Conservation (phyloP, 1,140 invertebrate genomes). For the Semibalanus balanoides region DNA sequence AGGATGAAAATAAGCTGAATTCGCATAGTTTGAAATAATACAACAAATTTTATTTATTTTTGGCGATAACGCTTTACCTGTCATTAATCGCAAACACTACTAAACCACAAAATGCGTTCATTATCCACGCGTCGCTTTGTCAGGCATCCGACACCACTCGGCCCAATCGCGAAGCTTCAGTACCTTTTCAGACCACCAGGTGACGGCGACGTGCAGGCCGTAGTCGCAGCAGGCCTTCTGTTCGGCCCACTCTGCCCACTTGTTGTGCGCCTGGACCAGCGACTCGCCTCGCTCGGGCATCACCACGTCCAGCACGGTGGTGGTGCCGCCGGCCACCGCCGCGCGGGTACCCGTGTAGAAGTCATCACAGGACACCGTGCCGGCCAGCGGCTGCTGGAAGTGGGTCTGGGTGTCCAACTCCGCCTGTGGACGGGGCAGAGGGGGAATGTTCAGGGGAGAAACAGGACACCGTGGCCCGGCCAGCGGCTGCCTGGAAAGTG, state of each 20-base stretch:
- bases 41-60: neutral
- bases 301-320: conserved; percentile 46
- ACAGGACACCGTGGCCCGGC: too few relatives aligned
- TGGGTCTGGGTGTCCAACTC: conserved; percentile 82
- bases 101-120: too few relatives aligned
- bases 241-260: conserved; percentile 81
- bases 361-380: conserved; percentile 61
- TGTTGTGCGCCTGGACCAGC: conserved; percentile 77
- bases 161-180: neutral
- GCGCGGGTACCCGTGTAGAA: conserved; percentile 81
- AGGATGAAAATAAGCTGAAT: neutral
- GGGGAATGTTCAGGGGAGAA: too few relatives aligned
- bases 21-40: neutral
- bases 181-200: conserved; percentile 63
- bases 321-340: conserved; percentile 78
- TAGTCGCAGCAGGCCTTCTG: conserved; percentile 98
- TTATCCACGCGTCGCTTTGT: neutral
- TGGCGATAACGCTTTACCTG: too few relatives aligned
- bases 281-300: conserved; percentile 57
- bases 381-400: conserved; percentile 73
- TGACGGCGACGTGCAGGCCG: conserved; percentile 76
- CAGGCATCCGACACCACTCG: neutral
- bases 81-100: too few relatives aligned
- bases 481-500: too few relatives aligned
- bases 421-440: conserved; percentile 41